Base-by-base conservation (phyloP, 2,113 vertebrate species). In the Platysteira castanea region DNA sequence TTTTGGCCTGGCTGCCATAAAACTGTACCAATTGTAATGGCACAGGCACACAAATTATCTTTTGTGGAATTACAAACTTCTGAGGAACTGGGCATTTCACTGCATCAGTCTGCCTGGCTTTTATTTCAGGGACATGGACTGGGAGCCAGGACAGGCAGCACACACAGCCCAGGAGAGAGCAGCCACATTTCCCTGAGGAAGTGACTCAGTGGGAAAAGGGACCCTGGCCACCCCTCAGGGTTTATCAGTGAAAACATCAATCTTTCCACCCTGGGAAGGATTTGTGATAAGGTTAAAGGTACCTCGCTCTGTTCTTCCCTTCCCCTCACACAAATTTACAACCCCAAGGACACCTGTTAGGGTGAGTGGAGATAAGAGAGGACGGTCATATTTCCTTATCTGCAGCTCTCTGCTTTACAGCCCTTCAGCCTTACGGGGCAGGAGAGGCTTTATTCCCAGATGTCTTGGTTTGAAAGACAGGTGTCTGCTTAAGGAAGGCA, bases 1-100 rank as follows among this genome's bases (percentile, higher is more conserved):
- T 59, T 85, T 77, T 87, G 84, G 42, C 75, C 89, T 63, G 81
- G 70, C 81, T 89, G 74, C 87, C 90, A 54, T 96, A 87, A 91
- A 96, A 59, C 77, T 69, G 57, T 30, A 85, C 47, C 42, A 59
- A 73, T 41, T 33, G 56, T 44, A 90, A 77, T 39, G 89, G 61
- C 71, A 60, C 0, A 0, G 52, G 33, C 59, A 79, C 64, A 88
- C 67, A 74, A 93, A 93, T 93, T 14, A 85, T 65, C 81, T 52
- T 53, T 3, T 47, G 63, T 3, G 11, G 87, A 76, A 90, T 69
- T 57, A 85, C 13, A 63, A 33, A 64, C 39, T 76, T 93, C 73
- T 47, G 84, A 91, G 44, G 63, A 86, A 73, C 37, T 24, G 59
- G 50, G 30, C 10, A 26, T 82, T 87, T 85, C 50, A 7, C n/a